phyloP scores from a whole-genome alignment of 2,113 vertebrate genomes.

The Balaenoptera acutorostrata region DNA sequence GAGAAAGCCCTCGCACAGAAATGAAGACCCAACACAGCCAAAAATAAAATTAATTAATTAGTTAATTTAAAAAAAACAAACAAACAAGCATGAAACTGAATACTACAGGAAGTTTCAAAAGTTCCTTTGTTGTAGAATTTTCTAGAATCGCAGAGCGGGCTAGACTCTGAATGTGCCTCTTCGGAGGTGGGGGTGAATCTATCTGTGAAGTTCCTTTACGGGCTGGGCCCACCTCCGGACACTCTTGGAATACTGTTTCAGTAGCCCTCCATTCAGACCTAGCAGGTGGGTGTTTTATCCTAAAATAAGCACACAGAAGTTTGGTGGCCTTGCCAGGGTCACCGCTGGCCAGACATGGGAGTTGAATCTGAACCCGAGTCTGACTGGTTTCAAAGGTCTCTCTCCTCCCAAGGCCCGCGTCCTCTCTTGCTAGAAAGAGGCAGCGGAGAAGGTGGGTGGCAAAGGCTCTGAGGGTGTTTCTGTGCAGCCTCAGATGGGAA shows the following conservation, averaged over 20 bases:
- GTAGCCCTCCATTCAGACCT: background rate
- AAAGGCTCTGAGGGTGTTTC: background rate
- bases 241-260: fast-evolving
- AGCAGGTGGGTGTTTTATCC: too few relatives aligned
- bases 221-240: background rate
- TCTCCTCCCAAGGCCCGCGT: fast-evolving
- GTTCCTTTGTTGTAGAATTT: background rate
- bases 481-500: too few relatives aligned
- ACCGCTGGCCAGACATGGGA: fast-evolving
- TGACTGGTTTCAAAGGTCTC: background rate
- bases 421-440: background rate
- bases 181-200: background rate
- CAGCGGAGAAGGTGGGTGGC: fast-evolving
- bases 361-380: background rate
- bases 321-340: background rate
- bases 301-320: background rate
- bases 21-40: too few relatives aligned
- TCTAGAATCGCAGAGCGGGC: background rate
- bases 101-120: background rate
- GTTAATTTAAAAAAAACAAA: too few relatives aligned
- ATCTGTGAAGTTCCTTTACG: background rate
- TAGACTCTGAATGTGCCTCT: fast-evolving
- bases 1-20: too few relatives aligned
- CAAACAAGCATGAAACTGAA: background rate
- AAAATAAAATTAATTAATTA: too few relatives aligned